phyloP scores from a whole-genome alignment of 2,113 vertebrate species.

The Perca flavescens region DNA sequence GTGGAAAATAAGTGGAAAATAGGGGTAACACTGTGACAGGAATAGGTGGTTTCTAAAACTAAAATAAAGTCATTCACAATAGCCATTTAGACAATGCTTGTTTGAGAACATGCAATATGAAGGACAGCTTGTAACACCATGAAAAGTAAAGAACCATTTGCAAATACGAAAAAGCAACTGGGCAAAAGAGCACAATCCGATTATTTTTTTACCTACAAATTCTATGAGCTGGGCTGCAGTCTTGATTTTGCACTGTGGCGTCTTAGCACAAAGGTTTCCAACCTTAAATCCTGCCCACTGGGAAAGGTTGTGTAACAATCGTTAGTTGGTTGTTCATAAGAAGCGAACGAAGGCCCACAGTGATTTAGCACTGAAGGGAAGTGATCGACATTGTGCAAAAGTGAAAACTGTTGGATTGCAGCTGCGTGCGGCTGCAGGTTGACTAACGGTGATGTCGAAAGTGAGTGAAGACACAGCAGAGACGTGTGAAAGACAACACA shows the following conservation, averaged over 20 bases:
- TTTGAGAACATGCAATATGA: neutral
- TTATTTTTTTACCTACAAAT: too few relatives aligned
- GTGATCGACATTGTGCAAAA: conserved; percentile 58
- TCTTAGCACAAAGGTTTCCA: too few relatives aligned
- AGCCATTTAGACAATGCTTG: too few relatives aligned
- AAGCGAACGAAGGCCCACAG: neutral
- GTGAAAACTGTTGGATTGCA: conserved; percentile 66
- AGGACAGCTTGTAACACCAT: neutral
- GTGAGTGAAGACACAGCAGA: conserved; percentile 57
- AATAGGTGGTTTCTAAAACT: too few relatives aligned
- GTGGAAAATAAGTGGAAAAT: too few relatives aligned
- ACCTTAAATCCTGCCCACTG: too few relatives aligned
- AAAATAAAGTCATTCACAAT: neutral
- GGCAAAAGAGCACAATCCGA: too few relatives aligned
- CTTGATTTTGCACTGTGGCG: too few relatives aligned
- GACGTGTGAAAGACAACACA: conserved; percentile 39
- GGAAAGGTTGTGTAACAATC: neutral
- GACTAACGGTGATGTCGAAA: conserved; percentile 69
- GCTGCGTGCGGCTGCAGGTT: conserved; percentile 48
- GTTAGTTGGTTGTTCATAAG: neutral
- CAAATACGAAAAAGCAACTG: too few relatives aligned
- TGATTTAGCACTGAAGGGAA: conserved; percentile 18
- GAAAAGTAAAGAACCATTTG: neutral
- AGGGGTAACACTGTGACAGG: too few relatives aligned
- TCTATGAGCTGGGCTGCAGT: too few relatives aligned